These are phyloP conservation scores for Kryptolebias ocellatus DNA, from an alignment of 2,797 vertebrate species.

Conservation along the genomic window DNA sequence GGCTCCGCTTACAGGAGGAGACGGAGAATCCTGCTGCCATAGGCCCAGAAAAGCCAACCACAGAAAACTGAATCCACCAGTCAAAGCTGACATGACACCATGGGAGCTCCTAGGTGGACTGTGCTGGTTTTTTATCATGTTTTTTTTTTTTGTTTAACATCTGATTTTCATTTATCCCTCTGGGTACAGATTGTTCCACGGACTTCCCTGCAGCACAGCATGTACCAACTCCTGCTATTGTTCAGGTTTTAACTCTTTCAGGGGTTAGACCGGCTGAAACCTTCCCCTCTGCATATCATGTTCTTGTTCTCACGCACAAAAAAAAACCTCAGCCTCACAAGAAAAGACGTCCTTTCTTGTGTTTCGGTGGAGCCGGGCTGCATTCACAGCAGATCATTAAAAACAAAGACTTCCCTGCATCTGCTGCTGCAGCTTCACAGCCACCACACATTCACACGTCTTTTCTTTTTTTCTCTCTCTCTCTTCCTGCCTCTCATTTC, in stretches of 20 bases:
- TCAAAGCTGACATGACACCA: conserved; percentile 10
- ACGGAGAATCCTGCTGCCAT: conserved; percentile 63
- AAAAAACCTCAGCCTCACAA: conserved; percentile 7
- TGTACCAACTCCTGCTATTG: conserved; percentile 30
- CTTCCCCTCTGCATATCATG: conserved; percentile 9
- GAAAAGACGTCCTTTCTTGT: neutral
- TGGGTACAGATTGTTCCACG: conserved; percentile 36
- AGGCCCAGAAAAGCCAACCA: conserved; percentile 49
- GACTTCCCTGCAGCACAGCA: conserved; percentile 26
- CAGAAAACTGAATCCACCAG: conserved; percentile 24
- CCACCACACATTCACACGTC: conserved; percentile 34
- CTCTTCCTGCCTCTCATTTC: conserved; percentile 60
- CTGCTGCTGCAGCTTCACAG: conserved; percentile 33
- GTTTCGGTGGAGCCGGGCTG: neutral
- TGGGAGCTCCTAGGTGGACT: conserved; percentile 29
- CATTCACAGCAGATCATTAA: conserved; percentile 38
- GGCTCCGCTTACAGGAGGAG: conserved; percentile 76
- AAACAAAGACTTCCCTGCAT: conserved; percentile 57
- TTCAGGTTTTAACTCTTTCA: conserved; percentile 27
- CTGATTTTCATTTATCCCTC: neutral
- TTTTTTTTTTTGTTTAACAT: neutral
- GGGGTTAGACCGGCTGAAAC: conserved; percentile 10
- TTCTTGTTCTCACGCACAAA: conserved; percentile 19
- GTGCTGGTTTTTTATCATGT: neutral
- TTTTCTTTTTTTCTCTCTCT: conserved; percentile 18